Conservation (phyloP, 2,888 invertebrate species). For the Lepidocyrtoides sp. region DNA sequence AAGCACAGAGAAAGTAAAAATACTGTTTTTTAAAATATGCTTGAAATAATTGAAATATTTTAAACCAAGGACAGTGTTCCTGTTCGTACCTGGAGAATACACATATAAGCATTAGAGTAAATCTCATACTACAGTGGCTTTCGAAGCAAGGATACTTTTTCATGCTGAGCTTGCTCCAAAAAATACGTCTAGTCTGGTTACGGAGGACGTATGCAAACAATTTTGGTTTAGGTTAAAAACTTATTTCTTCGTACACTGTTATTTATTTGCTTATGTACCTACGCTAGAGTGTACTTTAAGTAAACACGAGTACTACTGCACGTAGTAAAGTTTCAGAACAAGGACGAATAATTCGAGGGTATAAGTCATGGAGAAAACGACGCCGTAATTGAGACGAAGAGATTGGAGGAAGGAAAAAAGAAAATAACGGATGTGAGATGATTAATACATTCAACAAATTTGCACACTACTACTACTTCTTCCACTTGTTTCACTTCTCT, state of each 20-base stretch:
- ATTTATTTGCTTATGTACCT: conserved; percentile 13
- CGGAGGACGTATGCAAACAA: conserved; percentile 31
- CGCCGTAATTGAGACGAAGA: conserved; percentile 66
- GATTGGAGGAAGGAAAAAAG: conserved; percentile 68
- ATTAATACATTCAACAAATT: conserved; percentile 58
- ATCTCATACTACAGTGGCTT: too few relatives aligned
- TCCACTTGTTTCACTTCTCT: background rate
- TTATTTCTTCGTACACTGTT: background rate
- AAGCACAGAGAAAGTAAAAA: too few relatives aligned
- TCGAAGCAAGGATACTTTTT: background rate
- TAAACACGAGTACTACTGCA: too few relatives aligned
- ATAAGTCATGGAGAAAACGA: conserved; percentile 47
- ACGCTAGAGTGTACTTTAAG: too few relatives aligned
- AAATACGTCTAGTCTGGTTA: background rate
- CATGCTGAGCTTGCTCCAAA: background rate
- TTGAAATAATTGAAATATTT: too few relatives aligned
- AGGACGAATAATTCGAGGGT: conserved; percentile 29
- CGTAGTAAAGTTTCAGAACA: conserved; percentile 67
- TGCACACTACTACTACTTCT: conserved; percentile 15
- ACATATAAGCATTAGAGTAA: too few relatives aligned
- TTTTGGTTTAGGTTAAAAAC: background rate
- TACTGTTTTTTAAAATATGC: too few relatives aligned
- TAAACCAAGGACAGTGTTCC: too few relatives aligned
- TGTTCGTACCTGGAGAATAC: too few relatives aligned
- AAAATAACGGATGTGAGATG: conserved; percentile 71